Base-by-base conservation (phyloP, 2,113 vertebrate species). In the Phaethon lepturus region DNA sequence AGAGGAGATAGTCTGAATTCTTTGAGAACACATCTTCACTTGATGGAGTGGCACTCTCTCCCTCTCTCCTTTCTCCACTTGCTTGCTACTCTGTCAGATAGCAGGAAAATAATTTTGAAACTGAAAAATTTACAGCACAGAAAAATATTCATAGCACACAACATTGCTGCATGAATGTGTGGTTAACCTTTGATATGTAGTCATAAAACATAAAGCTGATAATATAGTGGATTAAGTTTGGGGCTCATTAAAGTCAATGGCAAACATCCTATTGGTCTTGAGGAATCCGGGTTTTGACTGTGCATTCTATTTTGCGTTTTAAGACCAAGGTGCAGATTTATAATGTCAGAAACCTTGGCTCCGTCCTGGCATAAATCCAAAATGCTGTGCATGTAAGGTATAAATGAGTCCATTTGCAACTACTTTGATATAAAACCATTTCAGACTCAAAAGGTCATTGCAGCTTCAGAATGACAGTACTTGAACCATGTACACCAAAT, bases 301-400 rank as follows among this genome's bases (percentile, higher is more conserved):
- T 50, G 56, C 64, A 63, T 84, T 86, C 67, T 60, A 10, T 86
- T 60, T 85, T 50, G 16, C 64, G 90, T 88, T 71, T 94, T 90
- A 93, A 88, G 86, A 88, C 31, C 60, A 77, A 67, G 52, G 69
- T 23, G 64, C 25, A 92, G 58, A 88, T 94, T 96, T 94, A 95
- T 86, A 84, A 86, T 10, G 1, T 72, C 50, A 93, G 86, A 88
- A 95, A 74, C 59, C 78, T 86, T 91, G 92, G 25, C 23, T 95
- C 44, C 19, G 3, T 67, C 68, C 44, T 86, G 75, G n/a, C 26
- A 81, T 68, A 84, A 96, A 92, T 92, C 58, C 78, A 83, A 66
- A 83, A 83, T 38, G 2, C 59, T 83, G 49, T 24, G 31, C 0
- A 0, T 62, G 24, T 79, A 62, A 82, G 13, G 45, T 79, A 88